phyloP scores from a whole-genome alignment of 2,888 invertebrate genomes.

The Drosophila borealis region DNA sequence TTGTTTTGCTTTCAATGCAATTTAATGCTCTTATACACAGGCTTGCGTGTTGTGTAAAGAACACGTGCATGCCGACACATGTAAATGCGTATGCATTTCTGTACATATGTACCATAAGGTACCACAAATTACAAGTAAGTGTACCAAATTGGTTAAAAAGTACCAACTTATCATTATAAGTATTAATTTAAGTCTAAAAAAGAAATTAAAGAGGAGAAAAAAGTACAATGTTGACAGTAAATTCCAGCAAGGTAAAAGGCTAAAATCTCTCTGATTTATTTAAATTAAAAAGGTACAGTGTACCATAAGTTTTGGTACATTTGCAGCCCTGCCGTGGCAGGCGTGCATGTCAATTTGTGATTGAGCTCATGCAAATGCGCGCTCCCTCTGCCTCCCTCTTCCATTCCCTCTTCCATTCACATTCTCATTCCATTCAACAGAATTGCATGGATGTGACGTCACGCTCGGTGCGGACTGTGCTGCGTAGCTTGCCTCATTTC shows the following conservation, averaged over 20 bases:
- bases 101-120: not conserved
- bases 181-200: no score
- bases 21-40: slow-evolving; percentile 8
- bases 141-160: not conserved
- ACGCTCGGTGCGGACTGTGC: not conserved
- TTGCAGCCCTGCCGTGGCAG: not conserved
- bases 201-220: no score
- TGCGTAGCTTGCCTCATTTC: slow-evolving; percentile 8
- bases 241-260: no score
- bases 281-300: no score
- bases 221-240: no score
- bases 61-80: slow-evolving; percentile 4
- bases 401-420: not conserved
- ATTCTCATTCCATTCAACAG: slow-evolving; percentile 6
- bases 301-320: no score
- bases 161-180: no score
- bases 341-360: not conserved
- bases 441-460: slow-evolving; percentile 20
- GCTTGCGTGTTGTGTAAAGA: not conserved
- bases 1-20: not conserved
- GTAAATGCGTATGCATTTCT: not conserved
- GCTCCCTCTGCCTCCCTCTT: not conserved
- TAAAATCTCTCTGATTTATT: no score
- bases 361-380: slow-evolving; percentile 17
- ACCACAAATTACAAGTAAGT: not conserved